phyloP scores from a whole-genome alignment of 1,140 invertebrate species.

The Aphelinus certus region DNA sequence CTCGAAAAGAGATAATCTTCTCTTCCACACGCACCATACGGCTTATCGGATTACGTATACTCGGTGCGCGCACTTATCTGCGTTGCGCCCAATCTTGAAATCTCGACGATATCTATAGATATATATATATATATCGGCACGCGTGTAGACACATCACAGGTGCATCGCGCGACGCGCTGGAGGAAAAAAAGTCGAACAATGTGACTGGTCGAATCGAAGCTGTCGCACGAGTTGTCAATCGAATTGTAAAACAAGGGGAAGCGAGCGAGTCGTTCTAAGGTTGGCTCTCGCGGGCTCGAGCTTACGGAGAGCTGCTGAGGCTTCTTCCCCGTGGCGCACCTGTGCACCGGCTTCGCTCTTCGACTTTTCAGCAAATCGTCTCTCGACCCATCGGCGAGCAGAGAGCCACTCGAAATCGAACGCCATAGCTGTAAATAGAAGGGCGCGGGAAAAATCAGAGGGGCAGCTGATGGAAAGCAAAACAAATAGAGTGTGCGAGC shows the following conservation, averaged over 20 bases:
- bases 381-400: conserved; percentile 4
- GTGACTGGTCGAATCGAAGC: not conserved
- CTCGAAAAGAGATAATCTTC: no score
- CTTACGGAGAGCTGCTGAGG: conserved; percentile 20
- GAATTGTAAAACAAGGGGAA: conserved; percentile 20
- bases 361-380: conserved; percentile 30
- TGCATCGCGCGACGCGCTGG: not conserved
- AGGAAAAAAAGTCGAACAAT: no score
- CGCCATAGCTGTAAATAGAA: conserved; percentile 16
- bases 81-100: not conserved
- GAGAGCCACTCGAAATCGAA: conserved; percentile 12
- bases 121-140: no score
- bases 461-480: no score
- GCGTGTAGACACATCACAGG: no score
- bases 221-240: not conserved
- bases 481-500: conserved; percentile 3
- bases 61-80: no score
- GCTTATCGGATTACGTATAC: no score
- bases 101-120: not conserved
- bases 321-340: conserved; percentile 9
- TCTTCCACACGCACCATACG: no score
- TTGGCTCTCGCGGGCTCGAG: not conserved
- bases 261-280: not conserved
- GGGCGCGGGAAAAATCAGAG: not conserved
- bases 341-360: conserved; percentile 13